A percentile compares a stretch with the other conserved stretches of the same genome.
phyloP scores from a whole-genome alignment of 2,113 vertebrate genomes.

The Silurus asotus region DNA sequence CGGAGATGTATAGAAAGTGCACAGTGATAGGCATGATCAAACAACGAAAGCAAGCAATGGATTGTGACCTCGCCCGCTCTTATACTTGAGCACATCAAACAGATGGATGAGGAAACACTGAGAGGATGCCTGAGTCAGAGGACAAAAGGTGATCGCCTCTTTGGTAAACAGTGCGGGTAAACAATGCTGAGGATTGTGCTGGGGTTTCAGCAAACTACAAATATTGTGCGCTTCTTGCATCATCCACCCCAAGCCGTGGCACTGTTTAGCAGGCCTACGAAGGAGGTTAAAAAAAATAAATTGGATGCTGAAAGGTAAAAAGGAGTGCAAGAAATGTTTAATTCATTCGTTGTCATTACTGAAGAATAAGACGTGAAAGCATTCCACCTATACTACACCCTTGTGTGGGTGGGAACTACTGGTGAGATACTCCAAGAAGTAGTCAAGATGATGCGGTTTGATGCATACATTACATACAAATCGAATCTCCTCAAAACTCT shows the following conservation, averaged over 20 bases:
- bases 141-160: conserved; percentile 31
- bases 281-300: neutral
- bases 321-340: neutral
- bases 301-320: neutral
- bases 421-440: neutral
- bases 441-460: neutral
- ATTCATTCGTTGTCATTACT: neutral
- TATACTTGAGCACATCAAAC: conserved; percentile 5
- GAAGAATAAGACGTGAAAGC: neutral
- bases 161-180: conserved; percentile 14
- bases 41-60: neutral
- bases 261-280: neutral
- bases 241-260: neutral
- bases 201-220: neutral
- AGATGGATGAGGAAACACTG: neutral
- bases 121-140: neutral
- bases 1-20: neutral
- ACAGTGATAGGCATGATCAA: neutral
- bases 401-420: neutral
- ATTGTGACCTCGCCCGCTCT: neutral
- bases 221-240: neutral
- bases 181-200: neutral
- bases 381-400: neutral
- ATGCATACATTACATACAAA: neutral
- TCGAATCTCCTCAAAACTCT: neutral